Evolutionary conservation across 2,888 invertebrate species (phyloP), one percentile per base, ranked within the genome.

Genomic region (Odontothrips loti): DNA sequence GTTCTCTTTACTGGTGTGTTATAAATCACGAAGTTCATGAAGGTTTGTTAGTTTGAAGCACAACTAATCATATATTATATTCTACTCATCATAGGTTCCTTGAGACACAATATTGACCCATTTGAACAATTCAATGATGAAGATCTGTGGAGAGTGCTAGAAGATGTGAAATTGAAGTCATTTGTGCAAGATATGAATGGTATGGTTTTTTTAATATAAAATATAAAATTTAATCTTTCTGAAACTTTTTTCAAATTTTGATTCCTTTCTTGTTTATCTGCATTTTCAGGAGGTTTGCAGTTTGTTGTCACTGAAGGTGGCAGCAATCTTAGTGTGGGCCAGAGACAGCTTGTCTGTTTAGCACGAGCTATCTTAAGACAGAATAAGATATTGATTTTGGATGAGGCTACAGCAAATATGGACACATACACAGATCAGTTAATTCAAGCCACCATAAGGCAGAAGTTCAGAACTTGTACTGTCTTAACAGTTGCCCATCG

Each of bases 401-500:
- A 97, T 86, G 97, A 97, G 87, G 97, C 97, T 23, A 97, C 97
- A 0, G 96, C 97, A 1, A 97, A 96, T 86, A 96, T 97, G 12
- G 96, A 97, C 88, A 95, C 95, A 15, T 94, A 94, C 86, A 96
- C 96, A 20, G 96, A 96, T 87, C 91, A 91, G 79, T 89, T 96
- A 82, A 96, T 96, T 85, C 96, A 96, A 87, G 90, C 90, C 85
- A 95, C 96, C 0, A 96, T 97, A 82, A 90, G 96, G 81, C 90
- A 89, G 75, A 93, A 94, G 85, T 97, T 97, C 86, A 90, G 90
- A n/a, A 88, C 92, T 29, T 96, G 96, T 87, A 96, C 96, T 0
- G 96, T 97, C 12, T 87, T 97, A 75, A 97, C 96, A 0, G 95
- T 97, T 51, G 97, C 97, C 9, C 97, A 97, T 88, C 91, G 97